Conservation (phyloP, 2,888 invertebrate genomes). For the Acronicta leporina region DNA sequence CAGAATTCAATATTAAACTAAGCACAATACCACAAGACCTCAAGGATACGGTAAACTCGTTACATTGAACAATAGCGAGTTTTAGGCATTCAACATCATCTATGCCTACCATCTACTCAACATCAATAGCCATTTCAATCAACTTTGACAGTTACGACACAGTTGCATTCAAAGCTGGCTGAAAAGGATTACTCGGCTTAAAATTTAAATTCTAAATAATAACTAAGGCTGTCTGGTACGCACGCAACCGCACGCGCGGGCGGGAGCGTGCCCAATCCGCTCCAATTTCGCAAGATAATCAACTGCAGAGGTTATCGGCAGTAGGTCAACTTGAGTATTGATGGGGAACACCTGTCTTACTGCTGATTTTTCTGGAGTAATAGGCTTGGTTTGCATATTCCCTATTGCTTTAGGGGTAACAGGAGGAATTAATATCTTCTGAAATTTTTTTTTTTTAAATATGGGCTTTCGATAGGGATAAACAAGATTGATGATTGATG, state of each 20-base stretch:
- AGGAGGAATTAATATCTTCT: too few species aligned
- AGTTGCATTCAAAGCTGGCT: conserved; percentile 43
- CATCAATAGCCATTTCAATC: conserved; percentile 23
- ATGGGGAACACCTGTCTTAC: conserved; percentile 37
- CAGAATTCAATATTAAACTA: too few species aligned
- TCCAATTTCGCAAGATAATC: conserved; percentile 83
- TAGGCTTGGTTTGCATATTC: too few species aligned
- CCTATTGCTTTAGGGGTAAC: too few species aligned
- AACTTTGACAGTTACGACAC: conserved; percentile 48
- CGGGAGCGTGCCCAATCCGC: conserved; percentile 70
- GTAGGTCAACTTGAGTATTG: conserved; percentile 50
- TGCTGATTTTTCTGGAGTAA: conserved; percentile 7
- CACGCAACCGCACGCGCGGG: conserved; percentile 68
- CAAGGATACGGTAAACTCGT: background rate
- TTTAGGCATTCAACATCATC: conserved; percentile 1
- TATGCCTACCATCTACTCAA: background rate
- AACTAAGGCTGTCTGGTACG: conserved; percentile 53
- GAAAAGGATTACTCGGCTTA: conserved; percentile 55
- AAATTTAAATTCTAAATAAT: conserved; percentile 60
- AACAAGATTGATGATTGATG: too few species aligned
- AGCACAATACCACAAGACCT: background rate
- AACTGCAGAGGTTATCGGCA: conserved; percentile 44
- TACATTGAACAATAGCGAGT: background rate
- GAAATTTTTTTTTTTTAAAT: too few species aligned
- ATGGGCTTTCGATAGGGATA: too few species aligned